Conservation (phyloP, 2,113 vertebrate genomes). For the Oreocharis arfaki region DNA sequence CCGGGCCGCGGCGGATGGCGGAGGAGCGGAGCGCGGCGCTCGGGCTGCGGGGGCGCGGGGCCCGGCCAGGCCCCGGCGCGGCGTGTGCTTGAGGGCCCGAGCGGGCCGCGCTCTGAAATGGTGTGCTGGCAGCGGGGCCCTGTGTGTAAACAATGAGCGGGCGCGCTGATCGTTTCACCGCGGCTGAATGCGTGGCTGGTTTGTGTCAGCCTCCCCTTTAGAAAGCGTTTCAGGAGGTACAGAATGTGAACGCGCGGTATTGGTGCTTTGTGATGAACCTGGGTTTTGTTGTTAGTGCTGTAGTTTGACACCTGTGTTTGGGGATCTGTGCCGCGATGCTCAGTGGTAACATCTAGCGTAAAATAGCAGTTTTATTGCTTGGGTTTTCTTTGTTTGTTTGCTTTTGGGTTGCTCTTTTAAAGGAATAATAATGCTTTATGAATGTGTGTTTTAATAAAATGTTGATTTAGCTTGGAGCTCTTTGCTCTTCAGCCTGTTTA, state of each 20-base stretch:
- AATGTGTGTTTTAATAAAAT: not conserved
- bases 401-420: not conserved
- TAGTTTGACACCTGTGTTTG: not conserved
- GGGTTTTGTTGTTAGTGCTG: not conserved
- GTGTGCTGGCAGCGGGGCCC: not conserved
- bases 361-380: not conserved
- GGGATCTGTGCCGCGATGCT: not conserved
- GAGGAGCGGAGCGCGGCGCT: not conserved
- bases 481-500: conserved; percentile 64
- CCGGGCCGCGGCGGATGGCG: not conserved
- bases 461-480: conserved; percentile 14
- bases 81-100: not conserved
- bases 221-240: not conserved
- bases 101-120: not conserved
- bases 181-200: accelerated
- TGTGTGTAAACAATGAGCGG: not conserved
- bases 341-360: not conserved
- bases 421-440: not conserved
- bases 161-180: accelerated
- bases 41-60: not conserved
- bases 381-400: not conserved
- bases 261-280: not conserved
- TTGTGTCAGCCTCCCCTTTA: not conserved
- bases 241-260: accelerated
- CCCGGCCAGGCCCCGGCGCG: not conserved